Evolutionary conservation across 2,888 invertebrate genomes (phyloP).

Genomic region (Lithophane ornitopus): DNA sequence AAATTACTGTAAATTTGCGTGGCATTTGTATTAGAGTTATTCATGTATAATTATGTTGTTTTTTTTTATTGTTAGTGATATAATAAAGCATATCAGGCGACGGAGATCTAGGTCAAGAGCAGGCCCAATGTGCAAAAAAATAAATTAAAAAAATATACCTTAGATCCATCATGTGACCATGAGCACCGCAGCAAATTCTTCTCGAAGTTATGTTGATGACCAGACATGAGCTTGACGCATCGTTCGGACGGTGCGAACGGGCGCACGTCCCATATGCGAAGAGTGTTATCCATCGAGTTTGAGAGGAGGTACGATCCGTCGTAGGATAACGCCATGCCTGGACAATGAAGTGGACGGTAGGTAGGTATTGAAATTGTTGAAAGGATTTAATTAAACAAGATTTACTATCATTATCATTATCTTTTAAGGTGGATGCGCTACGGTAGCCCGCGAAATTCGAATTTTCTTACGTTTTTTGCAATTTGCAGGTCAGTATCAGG

Average conservation of each 20-base stretch:
- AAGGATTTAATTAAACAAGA: background rate
- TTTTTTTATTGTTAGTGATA: background rate
- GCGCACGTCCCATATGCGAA: conserved; percentile 99
- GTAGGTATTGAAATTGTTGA: background rate
- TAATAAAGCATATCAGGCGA: background rate
- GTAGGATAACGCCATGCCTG: conserved; percentile 94
- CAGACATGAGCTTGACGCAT: conserved; percentile 97
- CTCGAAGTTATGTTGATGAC: conserved; percentile 99
- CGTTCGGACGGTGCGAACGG: conserved; percentile 98
- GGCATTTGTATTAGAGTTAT: background rate
- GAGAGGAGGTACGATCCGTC: conserved; percentile 97
- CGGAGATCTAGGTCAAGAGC: background rate
- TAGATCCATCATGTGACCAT: conserved; percentile 98
- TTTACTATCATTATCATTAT: background rate
- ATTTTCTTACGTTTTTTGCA: too few relatives aligned
- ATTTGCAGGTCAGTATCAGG: too few relatives aligned
- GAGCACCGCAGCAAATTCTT: conserved; percentile 98
- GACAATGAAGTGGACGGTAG: background rate
- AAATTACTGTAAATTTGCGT: too few relatives aligned
- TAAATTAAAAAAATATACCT: conserved; percentile 80
- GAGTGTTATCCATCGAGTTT: conserved; percentile 99
- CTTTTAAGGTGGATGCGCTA: too few relatives aligned
- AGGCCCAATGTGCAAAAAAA: background rate
- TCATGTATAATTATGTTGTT: too few relatives aligned
- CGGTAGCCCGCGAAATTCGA: too few relatives aligned